phyloP scores from a whole-genome alignment of 2,797 vertebrate species.

The Pelochelys cantorii region DNA sequence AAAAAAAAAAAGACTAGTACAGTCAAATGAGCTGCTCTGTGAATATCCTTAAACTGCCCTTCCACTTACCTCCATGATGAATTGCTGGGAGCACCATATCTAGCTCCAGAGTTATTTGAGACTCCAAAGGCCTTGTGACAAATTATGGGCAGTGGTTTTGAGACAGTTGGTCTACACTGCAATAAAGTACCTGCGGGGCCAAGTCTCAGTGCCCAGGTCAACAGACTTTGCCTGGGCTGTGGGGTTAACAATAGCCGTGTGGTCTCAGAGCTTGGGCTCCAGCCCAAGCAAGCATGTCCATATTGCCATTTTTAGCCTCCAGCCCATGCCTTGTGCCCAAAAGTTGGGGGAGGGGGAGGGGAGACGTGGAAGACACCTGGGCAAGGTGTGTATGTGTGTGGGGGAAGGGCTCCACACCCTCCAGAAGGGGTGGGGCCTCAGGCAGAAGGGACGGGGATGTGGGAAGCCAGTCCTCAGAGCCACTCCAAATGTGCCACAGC shows the following conservation, averaged over 20 bases:
- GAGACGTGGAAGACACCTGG: too few relatives aligned
- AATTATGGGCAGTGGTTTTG: background rate
- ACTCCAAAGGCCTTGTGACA: background rate
- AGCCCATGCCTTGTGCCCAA: too few relatives aligned
- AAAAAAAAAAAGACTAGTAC: constrained; percentile 53
- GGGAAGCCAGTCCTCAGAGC: too few relatives aligned
- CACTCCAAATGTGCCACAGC: too few relatives aligned
- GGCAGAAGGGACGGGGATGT: too few relatives aligned
- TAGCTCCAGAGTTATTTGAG: constrained; percentile 37
- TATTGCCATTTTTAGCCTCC: too few relatives aligned
- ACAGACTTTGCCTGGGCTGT: background rate
- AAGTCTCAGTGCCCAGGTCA: background rate
- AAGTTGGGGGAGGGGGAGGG: too few relatives aligned
- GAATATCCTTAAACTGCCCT: constrained; percentile 20
- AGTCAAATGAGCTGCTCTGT: constrained; percentile 9
- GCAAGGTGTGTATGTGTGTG: too few relatives aligned
- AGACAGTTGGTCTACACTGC: background rate
- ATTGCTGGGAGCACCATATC: constrained; percentile 17
- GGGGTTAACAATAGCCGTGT: background rate
- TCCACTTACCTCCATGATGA: background rate
- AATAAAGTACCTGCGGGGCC: background rate
- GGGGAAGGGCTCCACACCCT: too few relatives aligned
- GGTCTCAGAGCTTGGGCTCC: too few relatives aligned
- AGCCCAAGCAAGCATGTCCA: too few relatives aligned
- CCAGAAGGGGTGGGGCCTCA: too few relatives aligned